Conservation (phyloP, 2,797 vertebrate species). For the Melanotaenia boesemani region DNA sequence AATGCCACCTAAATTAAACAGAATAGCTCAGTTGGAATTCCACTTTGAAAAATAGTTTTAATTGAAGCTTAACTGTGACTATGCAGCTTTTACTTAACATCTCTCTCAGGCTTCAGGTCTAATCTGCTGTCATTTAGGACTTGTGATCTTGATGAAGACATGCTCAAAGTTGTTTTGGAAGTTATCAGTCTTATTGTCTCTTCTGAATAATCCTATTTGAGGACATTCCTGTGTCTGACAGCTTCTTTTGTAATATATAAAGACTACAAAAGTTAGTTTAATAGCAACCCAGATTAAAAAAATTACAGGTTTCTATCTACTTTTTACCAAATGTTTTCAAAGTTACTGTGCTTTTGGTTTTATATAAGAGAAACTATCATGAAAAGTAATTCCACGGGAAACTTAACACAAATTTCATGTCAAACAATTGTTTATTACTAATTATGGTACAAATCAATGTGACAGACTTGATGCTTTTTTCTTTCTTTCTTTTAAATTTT, state of each 20-base stretch:
- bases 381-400: constrained; percentile 23
- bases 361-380: background rate
- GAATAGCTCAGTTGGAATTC: background rate
- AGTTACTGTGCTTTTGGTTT: background rate
- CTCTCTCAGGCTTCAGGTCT: background rate
- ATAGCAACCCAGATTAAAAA: background rate
- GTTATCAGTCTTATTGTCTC: no score
- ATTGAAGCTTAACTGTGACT: background rate
- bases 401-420: constrained; percentile 86
- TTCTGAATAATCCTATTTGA: background rate
- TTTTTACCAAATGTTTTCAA: background rate
- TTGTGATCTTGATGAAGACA: background rate
- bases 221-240: no score
- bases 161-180: background rate
- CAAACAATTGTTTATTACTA: constrained; percentile 99
- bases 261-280: background rate
- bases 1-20: no score
- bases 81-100: background rate
- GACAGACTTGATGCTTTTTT: constrained; percentile 94
- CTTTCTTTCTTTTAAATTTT: constrained; percentile 64
- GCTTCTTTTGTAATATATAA: background rate
- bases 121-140: background rate
- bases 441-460: constrained; percentile 99
- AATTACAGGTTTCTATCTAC: no score
- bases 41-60: background rate